phyloP scores from a whole-genome alignment of 2,797 vertebrate genomes.

The Acanthurus lineatus region DNA sequence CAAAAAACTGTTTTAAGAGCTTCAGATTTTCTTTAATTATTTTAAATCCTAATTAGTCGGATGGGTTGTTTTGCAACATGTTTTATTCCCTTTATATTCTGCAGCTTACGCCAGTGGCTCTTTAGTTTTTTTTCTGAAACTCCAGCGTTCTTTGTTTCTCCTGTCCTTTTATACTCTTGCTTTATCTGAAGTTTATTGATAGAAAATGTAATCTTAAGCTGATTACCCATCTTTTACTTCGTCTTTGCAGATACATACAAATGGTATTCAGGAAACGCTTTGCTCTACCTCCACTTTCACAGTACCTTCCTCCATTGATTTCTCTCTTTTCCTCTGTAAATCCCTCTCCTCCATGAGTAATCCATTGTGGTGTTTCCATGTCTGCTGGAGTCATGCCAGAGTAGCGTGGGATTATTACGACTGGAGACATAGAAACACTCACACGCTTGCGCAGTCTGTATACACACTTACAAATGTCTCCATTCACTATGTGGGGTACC shows the following conservation, averaged over 20 bases:
- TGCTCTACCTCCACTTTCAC: constrained; percentile 49
- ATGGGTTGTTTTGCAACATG: background rate
- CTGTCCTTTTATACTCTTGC: constrained; percentile 9
- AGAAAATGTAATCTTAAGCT: constrained; percentile 53
- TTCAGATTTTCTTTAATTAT: background rate
- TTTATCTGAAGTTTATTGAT: constrained; percentile 46
- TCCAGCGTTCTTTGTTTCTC: background rate
- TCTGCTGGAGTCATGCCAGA: constrained; percentile 77
- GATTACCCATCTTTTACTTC: constrained; percentile 27
- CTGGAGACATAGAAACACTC: constrained; percentile 47
- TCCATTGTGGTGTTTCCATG: constrained; percentile 76
- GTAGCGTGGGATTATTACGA: constrained; percentile 73
- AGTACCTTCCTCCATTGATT: constrained; percentile 70
- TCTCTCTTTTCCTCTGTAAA: constrained; percentile 71
- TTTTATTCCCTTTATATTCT: background rate
- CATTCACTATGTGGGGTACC: constrained; percentile 43
- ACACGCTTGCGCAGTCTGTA: constrained; percentile 26
- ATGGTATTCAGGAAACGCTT: constrained; percentile 65
- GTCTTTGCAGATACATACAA: constrained; percentile 36
- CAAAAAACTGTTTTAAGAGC: background rate
- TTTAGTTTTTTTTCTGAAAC: background rate
- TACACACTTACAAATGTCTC: constrained; percentile 51
- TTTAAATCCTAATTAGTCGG: background rate
- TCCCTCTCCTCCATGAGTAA: constrained; percentile 73
- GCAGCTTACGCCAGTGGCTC: background rate